These are phyloP conservation scores for Calcarius ornatus DNA, from an alignment of 2,113 vertebrate genomes.

Conservation along the genomic window DNA sequence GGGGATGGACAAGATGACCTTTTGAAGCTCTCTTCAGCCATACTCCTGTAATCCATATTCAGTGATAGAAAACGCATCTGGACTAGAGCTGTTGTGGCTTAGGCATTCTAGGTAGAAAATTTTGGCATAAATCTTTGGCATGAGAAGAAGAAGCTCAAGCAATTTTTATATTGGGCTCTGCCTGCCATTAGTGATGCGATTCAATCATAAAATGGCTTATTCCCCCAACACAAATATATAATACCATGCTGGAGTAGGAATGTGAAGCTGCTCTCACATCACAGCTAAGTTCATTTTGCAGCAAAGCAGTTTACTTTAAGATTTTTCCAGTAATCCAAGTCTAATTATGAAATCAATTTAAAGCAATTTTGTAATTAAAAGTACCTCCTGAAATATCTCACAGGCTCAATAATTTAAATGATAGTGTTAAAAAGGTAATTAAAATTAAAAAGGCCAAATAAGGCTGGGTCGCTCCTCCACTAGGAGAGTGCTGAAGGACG, in stretches of 20 bases:
- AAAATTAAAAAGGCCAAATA: not conserved
- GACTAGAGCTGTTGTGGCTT: not conserved
- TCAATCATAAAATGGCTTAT: slow-evolving; percentile 32
- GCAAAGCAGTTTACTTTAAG: slow-evolving; percentile 36
- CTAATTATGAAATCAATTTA: slow-evolving; percentile 24
- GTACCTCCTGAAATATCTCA: slow-evolving; percentile 51
- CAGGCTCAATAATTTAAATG: slow-evolving; percentile 21
- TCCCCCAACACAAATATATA: not conserved
- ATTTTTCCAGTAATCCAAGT: slow-evolving; percentile 18
- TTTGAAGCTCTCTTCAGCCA: not conserved
- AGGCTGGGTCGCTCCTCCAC: not conserved
- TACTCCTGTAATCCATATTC: not conserved
- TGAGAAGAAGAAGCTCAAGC: not conserved
- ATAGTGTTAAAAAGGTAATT: slow-evolving; percentile 42
- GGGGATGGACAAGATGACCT: not conserved
- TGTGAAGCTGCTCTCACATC: not conserved
- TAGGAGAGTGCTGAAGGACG: slow-evolving; percentile 17
- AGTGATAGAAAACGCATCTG: not conserved
- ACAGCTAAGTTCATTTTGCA: slow-evolving; percentile 36
- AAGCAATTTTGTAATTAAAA: slow-evolving; percentile 58
- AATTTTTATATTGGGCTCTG: not conserved
- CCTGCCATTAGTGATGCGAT: not conserved
- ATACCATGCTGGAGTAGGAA: not conserved
- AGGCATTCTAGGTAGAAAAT: not conserved
- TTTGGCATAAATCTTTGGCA: not conserved